phyloP scores from a whole-genome alignment of 1,140 invertebrate species.

The Thaumetopoea pityocampa region DNA sequence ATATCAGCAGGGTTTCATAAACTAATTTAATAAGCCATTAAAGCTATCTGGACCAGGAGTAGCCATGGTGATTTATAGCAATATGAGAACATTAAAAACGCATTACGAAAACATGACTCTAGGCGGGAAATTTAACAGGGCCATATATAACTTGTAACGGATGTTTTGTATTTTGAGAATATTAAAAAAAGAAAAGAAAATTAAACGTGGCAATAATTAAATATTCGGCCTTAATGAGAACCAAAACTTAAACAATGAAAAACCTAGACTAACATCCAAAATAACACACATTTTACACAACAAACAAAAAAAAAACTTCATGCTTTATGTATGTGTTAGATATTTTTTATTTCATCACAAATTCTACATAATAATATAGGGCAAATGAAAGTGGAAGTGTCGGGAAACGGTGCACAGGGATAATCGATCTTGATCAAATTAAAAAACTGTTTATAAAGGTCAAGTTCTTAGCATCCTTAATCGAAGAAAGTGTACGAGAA shows the following conservation, averaged over 20 bases:
- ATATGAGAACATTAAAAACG: constrained; percentile 74
- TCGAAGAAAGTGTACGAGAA: no score
- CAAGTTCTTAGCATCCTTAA: no score
- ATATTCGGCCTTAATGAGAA: not conserved
- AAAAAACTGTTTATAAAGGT: no score
- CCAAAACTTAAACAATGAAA: not conserved
- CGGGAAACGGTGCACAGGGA: no score
- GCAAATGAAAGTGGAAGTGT: no score
- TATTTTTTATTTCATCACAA: no score
- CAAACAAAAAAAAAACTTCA: no score
- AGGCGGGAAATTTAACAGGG: constrained; percentile 61
- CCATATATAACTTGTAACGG: constrained; percentile 43
- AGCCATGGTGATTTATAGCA: constrained; percentile 69
- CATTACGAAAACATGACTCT: constrained; percentile 73
- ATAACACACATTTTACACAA: no score
- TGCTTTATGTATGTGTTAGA: no score
- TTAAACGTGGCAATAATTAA: constrained; percentile 4
- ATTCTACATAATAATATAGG: no score
- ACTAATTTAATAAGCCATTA: constrained; percentile 74
- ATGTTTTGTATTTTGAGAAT: constrained; percentile 38
- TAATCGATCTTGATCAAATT: no score
- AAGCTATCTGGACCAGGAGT: constrained; percentile 70
- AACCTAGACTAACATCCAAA: not conserved
- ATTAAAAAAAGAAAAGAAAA: constrained; percentile 16
- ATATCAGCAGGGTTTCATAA: constrained; percentile 35